Percentiles rank a stretch among this genome's conserved stretches.
Evolutionary conservation across 2,113 vertebrate species (phyloP).

Genomic region (Spea multiplicata): DNA sequence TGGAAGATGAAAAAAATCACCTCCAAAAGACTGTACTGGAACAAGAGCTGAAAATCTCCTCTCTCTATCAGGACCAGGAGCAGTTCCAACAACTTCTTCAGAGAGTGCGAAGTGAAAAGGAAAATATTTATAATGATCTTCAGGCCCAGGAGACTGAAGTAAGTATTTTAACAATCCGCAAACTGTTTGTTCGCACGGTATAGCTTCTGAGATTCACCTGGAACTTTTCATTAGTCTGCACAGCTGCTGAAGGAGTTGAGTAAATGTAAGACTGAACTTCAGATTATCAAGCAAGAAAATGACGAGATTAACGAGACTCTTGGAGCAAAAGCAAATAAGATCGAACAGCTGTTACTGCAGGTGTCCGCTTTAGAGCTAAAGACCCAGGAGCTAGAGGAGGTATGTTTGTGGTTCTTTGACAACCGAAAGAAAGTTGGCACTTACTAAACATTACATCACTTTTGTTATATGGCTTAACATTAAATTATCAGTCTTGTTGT

Average conservation of each 20-base stretch:
- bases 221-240: background rate
- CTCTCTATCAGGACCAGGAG: conserved; percentile 50
- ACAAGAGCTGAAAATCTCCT: conserved; percentile 25
- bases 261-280: conserved; percentile 27
- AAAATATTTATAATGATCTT: conserved; percentile 57
- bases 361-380: conserved; percentile 15
- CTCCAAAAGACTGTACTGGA: conserved; percentile 10
- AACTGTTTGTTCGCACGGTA: background rate
- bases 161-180: background rate
- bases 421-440: too few species aligned
- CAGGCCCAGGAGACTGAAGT: conserved; percentile 56
- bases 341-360: conserved; percentile 3
- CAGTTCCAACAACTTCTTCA: conserved; percentile 55
- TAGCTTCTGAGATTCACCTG: background rate
- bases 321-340: conserved; percentile 10
- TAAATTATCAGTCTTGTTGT: too few species aligned
- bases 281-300: background rate
- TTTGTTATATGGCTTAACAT: too few species aligned
- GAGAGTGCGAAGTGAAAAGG: conserved; percentile 49
- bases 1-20: background rate
- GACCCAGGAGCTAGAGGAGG: conserved; percentile 2
- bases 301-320: background rate
- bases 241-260: conserved; percentile 8
- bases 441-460: too few species aligned
- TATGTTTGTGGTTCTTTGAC: background rate